Base-by-base conservation (phyloP, 2,888 invertebrate genomes). In the Chloroclysta siterata region DNA sequence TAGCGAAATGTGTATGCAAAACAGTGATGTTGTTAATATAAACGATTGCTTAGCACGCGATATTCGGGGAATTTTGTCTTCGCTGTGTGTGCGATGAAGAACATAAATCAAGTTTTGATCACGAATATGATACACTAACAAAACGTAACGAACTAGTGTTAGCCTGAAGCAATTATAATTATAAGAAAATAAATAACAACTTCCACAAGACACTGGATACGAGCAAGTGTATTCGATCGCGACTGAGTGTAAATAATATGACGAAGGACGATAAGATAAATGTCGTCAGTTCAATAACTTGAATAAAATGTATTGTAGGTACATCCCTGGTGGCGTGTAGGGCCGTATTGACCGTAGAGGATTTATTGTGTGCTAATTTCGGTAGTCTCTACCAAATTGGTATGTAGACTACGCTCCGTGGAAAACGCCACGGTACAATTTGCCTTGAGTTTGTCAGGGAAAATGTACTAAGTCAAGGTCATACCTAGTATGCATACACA, bases 181-280 rank as follows among this genome's bases (percentile, higher is more conserved):
- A 50, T 47, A 53, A 36, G 11, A 51, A 46, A 62, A 55, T 54
- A 63, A 48, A 58, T 59, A 65, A 60, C 17, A 10, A 69, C 60
- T 64, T 67, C 55, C 60, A 60, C 60, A 53, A 63, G 57, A 65
- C 70, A 75, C 66, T 58, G 61, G 62, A 47, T 41, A 75, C 48
- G 48, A 72, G 60, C 70, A 65, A 73, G 70, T 72, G 71, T 71
- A 75, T 64, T 68, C 68, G 68, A 62, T 66, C 69, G 73, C 74
- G 72, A 84, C 81, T 83, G 80, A 79, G 73, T 76, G 74, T 79
- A 81, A 83, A 80, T 82, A 79, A 84, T 83, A 84, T 82, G 85
- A 84, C 83, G 66, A 75, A 69, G 72, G 74, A 71, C 77, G 90
- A 91, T 91, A 91, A 90, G 89, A 89, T 91, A 89, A 80, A 73